Conservation (phyloP, 2,888 invertebrate species). For the Mesoligia furuncula region DNA sequence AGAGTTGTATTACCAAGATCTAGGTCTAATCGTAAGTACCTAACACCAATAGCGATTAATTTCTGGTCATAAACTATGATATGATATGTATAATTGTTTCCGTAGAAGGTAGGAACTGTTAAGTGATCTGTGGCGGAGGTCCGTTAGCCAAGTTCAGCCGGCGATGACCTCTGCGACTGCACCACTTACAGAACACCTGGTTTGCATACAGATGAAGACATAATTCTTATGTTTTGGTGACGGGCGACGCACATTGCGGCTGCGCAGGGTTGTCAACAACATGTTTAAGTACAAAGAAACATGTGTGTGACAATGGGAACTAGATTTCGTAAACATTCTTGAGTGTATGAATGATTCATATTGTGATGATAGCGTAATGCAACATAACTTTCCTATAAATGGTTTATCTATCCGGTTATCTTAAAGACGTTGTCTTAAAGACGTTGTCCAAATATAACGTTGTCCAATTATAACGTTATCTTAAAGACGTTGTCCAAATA, state of each 20-base stretch:
- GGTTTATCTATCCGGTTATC: constrained; percentile 30
- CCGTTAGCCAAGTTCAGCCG: constrained; percentile 66
- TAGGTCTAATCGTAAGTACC: background rate
- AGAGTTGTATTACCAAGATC: constrained; percentile 22
- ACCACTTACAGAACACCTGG: constrained; percentile 40
- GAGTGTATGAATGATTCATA: constrained; percentile 40
- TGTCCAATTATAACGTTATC: too few relatives aligned
- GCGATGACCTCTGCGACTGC: constrained; percentile 65
- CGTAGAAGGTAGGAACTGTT: constrained; percentile 50
- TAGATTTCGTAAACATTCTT: constrained; percentile 52
- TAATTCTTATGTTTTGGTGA: constrained; percentile 35
- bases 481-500: too few relatives aligned
- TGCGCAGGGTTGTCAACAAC: constrained; percentile 21
- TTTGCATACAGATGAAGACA: constrained; percentile 64
- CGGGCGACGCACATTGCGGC: constrained; percentile 14
- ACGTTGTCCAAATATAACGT: constrained; percentile 11
- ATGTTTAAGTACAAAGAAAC: constrained; percentile 17
- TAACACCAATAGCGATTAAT: constrained; percentile 12
- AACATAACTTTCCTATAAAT: constrained; percentile 28
- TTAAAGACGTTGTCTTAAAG: too few relatives aligned
- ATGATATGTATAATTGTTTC: constrained; percentile 55
- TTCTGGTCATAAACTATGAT: constrained; percentile 19
- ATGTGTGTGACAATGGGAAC: constrained; percentile 35
- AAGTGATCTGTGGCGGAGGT: constrained; percentile 43
- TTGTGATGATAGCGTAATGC: constrained; percentile 12